Evolutionary conservation across 2,113 vertebrate species (phyloP).

Genomic region (Phrynosoma platyrhinos): DNA sequence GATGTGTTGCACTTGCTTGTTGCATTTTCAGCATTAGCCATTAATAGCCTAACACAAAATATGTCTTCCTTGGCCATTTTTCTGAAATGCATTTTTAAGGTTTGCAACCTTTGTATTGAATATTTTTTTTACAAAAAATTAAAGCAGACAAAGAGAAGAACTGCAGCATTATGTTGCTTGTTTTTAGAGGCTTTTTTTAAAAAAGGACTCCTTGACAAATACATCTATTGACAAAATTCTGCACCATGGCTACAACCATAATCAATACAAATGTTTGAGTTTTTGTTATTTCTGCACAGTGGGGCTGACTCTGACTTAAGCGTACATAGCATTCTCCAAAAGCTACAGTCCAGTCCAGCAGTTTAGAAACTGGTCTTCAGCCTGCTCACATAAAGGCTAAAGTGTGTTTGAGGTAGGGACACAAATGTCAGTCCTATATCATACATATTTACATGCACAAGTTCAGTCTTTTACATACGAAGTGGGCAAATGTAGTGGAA

Average conservation of each 20-base stretch:
- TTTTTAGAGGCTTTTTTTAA: not conserved
- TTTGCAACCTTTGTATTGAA: constrained; percentile 34
- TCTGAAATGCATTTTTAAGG: constrained; percentile 19
- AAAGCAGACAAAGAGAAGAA: not conserved
- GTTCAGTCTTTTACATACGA: too few relatives aligned
- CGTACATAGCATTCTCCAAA: not conserved
- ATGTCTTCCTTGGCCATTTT: constrained; percentile 37
- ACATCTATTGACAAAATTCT: too few relatives aligned
- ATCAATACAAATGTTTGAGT: too few relatives aligned
- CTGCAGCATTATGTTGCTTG: constrained; percentile 21
- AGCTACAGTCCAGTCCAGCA: not conserved
- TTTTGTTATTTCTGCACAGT: not conserved
- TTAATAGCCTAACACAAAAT: constrained; percentile 50
- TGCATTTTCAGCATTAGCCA: constrained; percentile 30
- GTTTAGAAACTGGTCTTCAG: not conserved
- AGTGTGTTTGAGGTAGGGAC: too few relatives aligned
- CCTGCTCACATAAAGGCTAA: too few relatives aligned
- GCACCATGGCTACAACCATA: too few relatives aligned
- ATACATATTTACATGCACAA: too few relatives aligned
- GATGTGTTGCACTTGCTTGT: constrained; percentile 50
- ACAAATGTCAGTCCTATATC: too few relatives aligned
- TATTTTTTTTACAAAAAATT: not conserved
- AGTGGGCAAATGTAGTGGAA: too few relatives aligned
- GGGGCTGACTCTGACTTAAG: not conserved
- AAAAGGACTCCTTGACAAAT: too few relatives aligned